Conservation (phyloP, 1,140 invertebrate species). For the Episyrphus balteatus region DNA sequence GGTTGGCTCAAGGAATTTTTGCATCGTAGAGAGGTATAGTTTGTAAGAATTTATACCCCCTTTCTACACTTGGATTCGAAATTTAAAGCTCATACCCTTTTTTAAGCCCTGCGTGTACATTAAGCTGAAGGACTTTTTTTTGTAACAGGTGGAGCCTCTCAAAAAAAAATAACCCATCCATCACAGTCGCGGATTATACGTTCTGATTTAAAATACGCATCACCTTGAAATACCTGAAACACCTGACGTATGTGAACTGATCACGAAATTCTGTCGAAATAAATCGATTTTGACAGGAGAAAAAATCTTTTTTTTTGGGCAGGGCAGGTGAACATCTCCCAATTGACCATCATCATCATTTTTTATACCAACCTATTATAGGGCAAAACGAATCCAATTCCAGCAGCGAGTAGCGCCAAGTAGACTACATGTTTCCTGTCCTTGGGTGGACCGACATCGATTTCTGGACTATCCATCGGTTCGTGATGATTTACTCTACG, state of each 20-base stretch:
- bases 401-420: conserved; percentile 67
- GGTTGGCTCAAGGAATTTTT: not conserved
- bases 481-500: conserved; percentile 18
- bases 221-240: not conserved
- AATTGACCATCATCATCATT: not conserved
- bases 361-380: conserved; percentile 64
- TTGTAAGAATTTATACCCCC: not conserved
- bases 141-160: no score
- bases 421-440: conserved; percentile 71
- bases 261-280: conserved; percentile 2
- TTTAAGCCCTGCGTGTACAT: no score
- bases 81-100: no score
- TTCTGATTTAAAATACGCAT: no score
- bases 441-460: conserved; percentile 42
- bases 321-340: not conserved
- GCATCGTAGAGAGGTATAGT: not conserved
- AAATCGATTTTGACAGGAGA: not conserved
- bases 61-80: no score
- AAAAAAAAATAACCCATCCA: no score
- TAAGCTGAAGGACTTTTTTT: no score
- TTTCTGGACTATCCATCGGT: conserved; percentile 31
- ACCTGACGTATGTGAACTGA: not conserved
- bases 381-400: conserved; percentile 80
- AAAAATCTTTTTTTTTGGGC: not conserved
- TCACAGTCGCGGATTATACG: no score